Conservation (phyloP, 2,797 vertebrate species). For the Margarornis squamiger region DNA sequence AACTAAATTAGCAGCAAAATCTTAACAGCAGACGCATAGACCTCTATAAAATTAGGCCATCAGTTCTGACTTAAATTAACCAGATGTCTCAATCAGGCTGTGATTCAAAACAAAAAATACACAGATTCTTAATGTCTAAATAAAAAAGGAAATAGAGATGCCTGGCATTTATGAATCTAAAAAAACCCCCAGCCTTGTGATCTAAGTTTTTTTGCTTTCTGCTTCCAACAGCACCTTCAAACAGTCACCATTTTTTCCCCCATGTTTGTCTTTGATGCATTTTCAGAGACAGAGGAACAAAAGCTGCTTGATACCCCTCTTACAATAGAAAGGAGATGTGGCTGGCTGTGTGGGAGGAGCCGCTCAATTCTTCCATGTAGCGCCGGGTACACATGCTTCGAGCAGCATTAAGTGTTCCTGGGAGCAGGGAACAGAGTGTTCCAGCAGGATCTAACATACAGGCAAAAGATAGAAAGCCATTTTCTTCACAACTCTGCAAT, state of each 20-base stretch:
- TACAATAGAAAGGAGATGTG: slow-evolving; percentile 28
- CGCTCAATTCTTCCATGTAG: neutral
- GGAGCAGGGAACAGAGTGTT: slow-evolving; percentile 49
- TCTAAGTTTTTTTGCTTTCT: neutral
- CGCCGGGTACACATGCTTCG: neutral
- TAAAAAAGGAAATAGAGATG: neutral
- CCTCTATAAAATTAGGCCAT: slow-evolving; percentile 42
- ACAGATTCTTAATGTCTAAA: slow-evolving; percentile 11
- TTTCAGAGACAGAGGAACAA: slow-evolving; percentile 9
- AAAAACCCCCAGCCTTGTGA: slow-evolving; percentile 18
- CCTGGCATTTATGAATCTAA: slow-evolving; percentile 7
- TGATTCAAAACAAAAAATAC: neutral
- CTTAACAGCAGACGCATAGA: slow-evolving; percentile 23
- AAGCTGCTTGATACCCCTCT: slow-evolving; percentile 12
- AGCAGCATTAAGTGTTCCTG: slow-evolving; percentile 28
- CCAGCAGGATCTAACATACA: slow-evolving; percentile 22
- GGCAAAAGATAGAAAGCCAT: slow-evolving; percentile 49
- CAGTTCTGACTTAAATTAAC: slow-evolving; percentile 30
- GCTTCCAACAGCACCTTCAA: neutral
- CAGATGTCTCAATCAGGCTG: slow-evolving; percentile 35
- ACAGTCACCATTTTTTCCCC: neutral
- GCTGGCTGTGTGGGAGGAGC: slow-evolving; percentile 49
- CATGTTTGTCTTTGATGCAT: neutral
- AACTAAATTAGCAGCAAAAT: slow-evolving; percentile 31
- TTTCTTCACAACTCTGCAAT: neutral